phyloP scores from a whole-genome alignment of 1,140 invertebrate species.

The Drosophila auraria region DNA sequence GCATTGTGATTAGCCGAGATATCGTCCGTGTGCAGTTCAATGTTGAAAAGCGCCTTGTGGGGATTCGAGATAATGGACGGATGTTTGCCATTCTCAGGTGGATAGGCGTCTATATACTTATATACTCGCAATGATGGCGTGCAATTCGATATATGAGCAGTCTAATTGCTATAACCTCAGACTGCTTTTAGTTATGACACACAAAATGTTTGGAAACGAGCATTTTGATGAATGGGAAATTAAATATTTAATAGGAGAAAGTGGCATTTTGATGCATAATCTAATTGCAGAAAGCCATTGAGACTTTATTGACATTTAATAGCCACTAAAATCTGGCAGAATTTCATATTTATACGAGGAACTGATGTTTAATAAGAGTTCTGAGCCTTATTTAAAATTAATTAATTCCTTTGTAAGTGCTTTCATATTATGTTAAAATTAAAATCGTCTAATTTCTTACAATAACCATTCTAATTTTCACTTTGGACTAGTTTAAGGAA shows the following conservation, averaged over 20 bases:
- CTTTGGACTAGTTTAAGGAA: neutral
- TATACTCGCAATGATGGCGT: constrained; percentile 2
- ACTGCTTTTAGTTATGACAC: constrained; percentile 1
- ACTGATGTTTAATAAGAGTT: neutral
- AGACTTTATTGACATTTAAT: constrained; percentile 5
- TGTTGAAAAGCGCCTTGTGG: constrained; percentile 52
- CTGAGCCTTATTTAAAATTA: no score
- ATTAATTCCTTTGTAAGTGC: neutral
- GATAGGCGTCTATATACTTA: constrained; percentile 17
- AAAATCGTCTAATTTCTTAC: neutral
- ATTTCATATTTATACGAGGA: neutral
- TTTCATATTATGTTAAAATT: neutral
- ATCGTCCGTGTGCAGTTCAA: constrained; percentile 4
- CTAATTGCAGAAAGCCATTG: neutral
- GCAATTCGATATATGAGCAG: constrained; percentile 9
- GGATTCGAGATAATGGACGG: constrained; percentile 42
- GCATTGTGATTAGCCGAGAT: constrained; percentile 22
- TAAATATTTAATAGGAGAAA: neutral
- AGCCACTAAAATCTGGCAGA: neutral
- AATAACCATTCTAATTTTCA: neutral
- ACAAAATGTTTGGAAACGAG: constrained; percentile 1
- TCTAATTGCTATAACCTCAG: constrained; percentile 7
- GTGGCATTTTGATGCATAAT: neutral
- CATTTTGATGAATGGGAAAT: constrained; percentile 5
- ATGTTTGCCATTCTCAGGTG: constrained; percentile 13